Evolutionary conservation across 2,113 vertebrate species (phyloP).

Genomic region (Mirounga angustirostris): DNA sequence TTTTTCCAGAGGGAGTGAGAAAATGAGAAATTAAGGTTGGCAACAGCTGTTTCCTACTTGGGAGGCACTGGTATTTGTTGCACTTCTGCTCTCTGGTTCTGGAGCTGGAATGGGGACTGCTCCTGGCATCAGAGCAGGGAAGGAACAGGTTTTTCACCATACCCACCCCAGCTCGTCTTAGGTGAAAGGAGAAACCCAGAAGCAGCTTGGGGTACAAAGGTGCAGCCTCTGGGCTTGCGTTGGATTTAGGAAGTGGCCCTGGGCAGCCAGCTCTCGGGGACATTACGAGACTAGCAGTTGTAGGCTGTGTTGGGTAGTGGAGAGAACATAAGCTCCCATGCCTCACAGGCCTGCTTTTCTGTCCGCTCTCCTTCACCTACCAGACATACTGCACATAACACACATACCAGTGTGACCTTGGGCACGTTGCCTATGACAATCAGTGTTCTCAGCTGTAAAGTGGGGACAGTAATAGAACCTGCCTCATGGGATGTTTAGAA

Average conservation of each 20-base stretch:
- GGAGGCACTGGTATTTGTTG: background rate
- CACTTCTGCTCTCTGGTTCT: background rate
- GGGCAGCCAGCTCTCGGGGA: no score
- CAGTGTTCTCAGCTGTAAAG: background rate
- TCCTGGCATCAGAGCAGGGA: background rate
- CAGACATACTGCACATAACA: background rate
- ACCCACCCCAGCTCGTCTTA: background rate
- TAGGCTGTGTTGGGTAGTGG: background rate
- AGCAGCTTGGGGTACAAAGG: background rate
- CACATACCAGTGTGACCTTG: background rate
- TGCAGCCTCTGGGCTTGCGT: background rate
- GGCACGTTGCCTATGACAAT: background rate
- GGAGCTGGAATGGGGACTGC: background rate
- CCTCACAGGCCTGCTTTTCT: background rate
- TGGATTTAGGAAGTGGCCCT: background rate
- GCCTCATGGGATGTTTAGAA: background rate
- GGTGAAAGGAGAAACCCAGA: background rate
- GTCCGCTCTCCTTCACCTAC: accelerated
- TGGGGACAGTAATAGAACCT: no score
- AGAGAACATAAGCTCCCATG: background rate
- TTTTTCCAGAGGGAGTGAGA: background rate
- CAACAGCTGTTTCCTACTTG: background rate
- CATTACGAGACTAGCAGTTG: background rate
- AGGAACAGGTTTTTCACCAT: background rate
- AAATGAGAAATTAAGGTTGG: background rate